Base-by-base conservation (phyloP, 2,888 invertebrate species). In the Cybosia mesomella region DNA sequence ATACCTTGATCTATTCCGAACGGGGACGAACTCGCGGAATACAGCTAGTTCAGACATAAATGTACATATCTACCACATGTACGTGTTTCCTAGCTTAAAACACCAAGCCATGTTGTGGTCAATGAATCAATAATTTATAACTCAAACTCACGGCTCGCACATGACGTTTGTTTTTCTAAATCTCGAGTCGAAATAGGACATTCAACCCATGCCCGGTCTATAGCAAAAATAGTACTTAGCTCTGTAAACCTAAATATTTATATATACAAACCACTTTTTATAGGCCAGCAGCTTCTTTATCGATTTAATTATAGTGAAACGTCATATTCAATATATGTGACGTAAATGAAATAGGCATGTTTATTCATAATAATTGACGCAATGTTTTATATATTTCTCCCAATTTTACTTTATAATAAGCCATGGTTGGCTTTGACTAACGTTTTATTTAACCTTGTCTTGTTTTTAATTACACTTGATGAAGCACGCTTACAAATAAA, bases 91-190 rank as follows among this genome's bases (percentile, higher is more conserved):
- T 49, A n/a, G 49, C 1, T 49, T n/a, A 49, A 49, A 49, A n/a
- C n/a, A 15, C 43, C 18, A 43, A 1, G 7, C 43, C 18, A 43
- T 15, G 18, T 28, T 28, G 28, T 18, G 43, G 18, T 43, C 18
- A n/a, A n/a, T 49, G 18, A 49, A n/a, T 49, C 49, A 49, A 49
- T 49, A 49, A n/a, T 49, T 49, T 49, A 43, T 49, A n/a, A 49
- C n/a, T 18, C 18, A 18, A 49, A 49, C 49, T 49, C 49, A 49
- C n/a, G 49, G 49, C n/a, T 49, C 49, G 18, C n/a, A n/a, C 49
- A 49, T 49, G n/a, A 49, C 49, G n/a, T 49, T n/a, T n/a, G 49
- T 49, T 49, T 49, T 36, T 43, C 18, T 49, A 49, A 49, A 49
- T 49, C 18, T 43, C 43, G n/a, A 49, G n/a, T 49, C 49, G 2